Evolutionary conservation across 2,113 vertebrate species (phyloP).

Genomic region (Psettodes erumei): DNA sequence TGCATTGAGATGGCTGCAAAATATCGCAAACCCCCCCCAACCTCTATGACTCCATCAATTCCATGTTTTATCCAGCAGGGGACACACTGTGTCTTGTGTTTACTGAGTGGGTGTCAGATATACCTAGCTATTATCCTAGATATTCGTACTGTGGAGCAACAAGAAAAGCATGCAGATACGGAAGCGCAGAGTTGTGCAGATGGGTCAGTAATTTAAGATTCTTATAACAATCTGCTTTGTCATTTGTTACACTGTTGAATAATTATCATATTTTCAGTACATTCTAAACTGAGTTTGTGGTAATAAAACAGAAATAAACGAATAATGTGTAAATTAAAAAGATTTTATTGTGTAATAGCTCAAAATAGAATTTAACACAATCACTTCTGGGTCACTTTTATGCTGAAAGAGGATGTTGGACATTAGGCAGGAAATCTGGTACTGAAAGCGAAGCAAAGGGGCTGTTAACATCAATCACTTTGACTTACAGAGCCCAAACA

Average conservation of each 20-base stretch:
- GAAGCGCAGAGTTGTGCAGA: not conserved
- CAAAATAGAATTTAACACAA: slow-evolving; percentile 76
- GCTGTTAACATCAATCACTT: slow-evolving; percentile 67
- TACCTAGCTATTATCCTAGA: slow-evolving; percentile 14
- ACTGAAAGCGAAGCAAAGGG: slow-evolving; percentile 67
- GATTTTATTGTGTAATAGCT: slow-evolving; percentile 66
- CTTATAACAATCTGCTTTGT: not conserved
- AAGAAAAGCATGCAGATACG: not conserved
- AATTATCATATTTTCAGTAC: not conserved
- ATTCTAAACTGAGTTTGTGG: not conserved
- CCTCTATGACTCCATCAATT: slow-evolving; percentile 18
- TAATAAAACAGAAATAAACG: slow-evolving; percentile 6
- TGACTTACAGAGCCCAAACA: slow-evolving; percentile 53
- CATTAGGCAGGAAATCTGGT: slow-evolving; percentile 35
- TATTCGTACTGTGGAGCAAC: not conserved
- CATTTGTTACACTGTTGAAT: too few relatives aligned
- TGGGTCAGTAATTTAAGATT: not conserved
- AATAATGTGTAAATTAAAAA: slow-evolving; percentile 55
- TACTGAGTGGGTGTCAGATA: slow-evolving; percentile 1
- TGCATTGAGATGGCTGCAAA: not conserved
- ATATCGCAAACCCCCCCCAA: not conserved
- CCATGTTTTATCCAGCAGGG: slow-evolving; percentile 57
- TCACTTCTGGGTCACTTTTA: slow-evolving; percentile 66
- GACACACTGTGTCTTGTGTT: slow-evolving; percentile 48
- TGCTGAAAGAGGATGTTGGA: slow-evolving; percentile 53